Evolutionary conservation across 2,888 invertebrate species (phyloP).

Genomic region (Ctena decussata): DNA sequence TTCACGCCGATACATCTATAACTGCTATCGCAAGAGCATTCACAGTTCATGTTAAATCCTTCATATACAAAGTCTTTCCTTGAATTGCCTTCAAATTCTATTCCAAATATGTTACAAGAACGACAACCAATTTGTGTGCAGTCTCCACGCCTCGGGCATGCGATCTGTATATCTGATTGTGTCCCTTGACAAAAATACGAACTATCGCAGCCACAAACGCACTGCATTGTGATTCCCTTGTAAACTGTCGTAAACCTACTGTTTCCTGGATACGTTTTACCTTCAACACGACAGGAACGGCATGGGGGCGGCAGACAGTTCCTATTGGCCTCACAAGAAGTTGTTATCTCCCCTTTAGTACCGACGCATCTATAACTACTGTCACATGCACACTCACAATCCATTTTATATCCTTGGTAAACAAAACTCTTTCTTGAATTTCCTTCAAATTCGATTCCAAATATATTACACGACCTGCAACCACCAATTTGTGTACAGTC

Average conservation of each 20-base stretch:
- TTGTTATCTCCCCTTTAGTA: constrained; percentile 31
- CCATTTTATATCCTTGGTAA: constrained; percentile 59
- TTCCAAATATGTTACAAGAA: constrained; percentile 52
- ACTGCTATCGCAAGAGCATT: constrained; percentile 54
- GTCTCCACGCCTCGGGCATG: constrained; percentile 42
- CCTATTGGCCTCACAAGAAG: constrained; percentile 34
- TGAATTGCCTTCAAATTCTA: constrained; percentile 41
- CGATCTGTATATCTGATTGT: constrained; percentile 34
- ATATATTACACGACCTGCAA: constrained; percentile 52
- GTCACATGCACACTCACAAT: constrained; percentile 55
- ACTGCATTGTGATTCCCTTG: constrained; percentile 47
- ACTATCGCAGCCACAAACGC: constrained; percentile 63
- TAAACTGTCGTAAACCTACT: constrained; percentile 34
- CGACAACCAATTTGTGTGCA: constrained; percentile 56
- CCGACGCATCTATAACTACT: constrained; percentile 59
- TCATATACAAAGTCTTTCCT: constrained; percentile 46
- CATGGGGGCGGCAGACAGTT: constrained; percentile 55
- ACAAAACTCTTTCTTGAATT: constrained; percentile 40
- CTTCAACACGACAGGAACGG: constrained; percentile 47
- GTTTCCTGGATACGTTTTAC: constrained; percentile 46
- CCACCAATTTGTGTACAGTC: constrained; percentile 54
- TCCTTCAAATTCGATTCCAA: constrained; percentile 45
- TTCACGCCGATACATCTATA: constrained; percentile 52
- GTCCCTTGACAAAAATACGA: constrained; percentile 52
- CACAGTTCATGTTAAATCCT: constrained; percentile 57